A percentile compares a stretch with the other conserved stretches of the same genome.
These are phyloP conservation scores for Ammodramus savannarum DNA, from an alignment of 2,113 vertebrate species.

Conservation along the genomic window DNA sequence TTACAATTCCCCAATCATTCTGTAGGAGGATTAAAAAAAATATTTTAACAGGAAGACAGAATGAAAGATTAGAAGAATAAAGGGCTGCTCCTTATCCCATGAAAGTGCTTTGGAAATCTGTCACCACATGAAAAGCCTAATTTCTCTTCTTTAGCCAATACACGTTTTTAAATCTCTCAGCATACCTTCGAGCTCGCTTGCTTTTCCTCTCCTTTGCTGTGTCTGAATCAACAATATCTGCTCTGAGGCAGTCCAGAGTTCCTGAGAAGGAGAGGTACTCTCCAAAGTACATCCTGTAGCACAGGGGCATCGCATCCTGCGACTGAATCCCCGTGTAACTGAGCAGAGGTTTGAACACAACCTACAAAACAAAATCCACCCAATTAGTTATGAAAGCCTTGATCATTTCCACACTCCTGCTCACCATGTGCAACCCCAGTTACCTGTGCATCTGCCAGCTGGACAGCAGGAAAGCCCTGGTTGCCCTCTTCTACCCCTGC, in stretches of 20 bases:
- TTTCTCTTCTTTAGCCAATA: background rate
- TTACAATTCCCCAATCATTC: background rate
- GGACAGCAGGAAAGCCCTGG: slow-evolving; percentile 92
- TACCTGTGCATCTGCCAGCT: slow-evolving; percentile 97
- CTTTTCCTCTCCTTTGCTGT: slow-evolving; percentile 92
- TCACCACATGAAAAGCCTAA: background rate
- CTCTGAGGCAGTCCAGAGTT: slow-evolving; percentile 91
- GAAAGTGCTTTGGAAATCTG: background rate
- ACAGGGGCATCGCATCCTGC: slow-evolving; percentile 89
- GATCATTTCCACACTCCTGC: background rate
- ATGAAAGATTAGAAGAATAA: background rate
- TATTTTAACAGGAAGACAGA: background rate
- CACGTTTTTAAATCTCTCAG: background rate
- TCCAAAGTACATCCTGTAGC: slow-evolving; percentile 97
- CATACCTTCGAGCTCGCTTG: slow-evolving; percentile 87
- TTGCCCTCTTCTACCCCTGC: slow-evolving; percentile 90
- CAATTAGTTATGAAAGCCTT: background rate
- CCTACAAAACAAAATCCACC: slow-evolving; percentile 71
- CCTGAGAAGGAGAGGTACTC: slow-evolving; percentile 97
- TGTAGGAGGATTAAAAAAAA: background rate
- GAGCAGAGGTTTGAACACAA: slow-evolving; percentile 95
- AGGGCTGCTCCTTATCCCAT: background rate
- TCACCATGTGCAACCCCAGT: background rate
- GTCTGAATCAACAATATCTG: slow-evolving; percentile 97
- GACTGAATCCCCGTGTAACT: slow-evolving; percentile 93